These are phyloP conservation scores for Himalopsyche phryganea DNA, from an alignment of 1,140 invertebrate species.

Conservation along the genomic window DNA sequence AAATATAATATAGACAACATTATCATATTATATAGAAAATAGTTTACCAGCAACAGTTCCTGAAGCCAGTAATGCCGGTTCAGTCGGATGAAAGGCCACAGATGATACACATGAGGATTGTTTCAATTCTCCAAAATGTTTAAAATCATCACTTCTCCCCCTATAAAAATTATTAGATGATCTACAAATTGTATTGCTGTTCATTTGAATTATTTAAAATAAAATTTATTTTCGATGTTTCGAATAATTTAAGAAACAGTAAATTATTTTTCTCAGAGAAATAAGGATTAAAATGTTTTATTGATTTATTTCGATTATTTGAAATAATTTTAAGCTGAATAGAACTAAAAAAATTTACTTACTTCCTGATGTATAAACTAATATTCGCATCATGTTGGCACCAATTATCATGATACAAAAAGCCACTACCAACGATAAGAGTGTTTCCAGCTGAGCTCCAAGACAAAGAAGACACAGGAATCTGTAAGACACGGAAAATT, in stretches of 20 bases:
- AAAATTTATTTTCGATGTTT: too few species aligned
- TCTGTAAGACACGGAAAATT: slow-evolving; percentile 6
- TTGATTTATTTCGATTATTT: too few species aligned
- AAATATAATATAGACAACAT: too few species aligned
- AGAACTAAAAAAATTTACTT: too few species aligned
- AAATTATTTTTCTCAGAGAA: too few species aligned
- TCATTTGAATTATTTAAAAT: too few species aligned
- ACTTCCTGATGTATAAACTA: slow-evolving; percentile 22
- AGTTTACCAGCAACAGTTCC: slow-evolving; percentile 18
- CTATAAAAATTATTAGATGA: slow-evolving; percentile 5
- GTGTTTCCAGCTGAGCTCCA: slow-evolving; percentile 27
- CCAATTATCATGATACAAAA: slow-evolving; percentile 27
- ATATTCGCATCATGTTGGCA: slow-evolving; percentile 24
- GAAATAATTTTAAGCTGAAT: too few species aligned
- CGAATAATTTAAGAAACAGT: too few species aligned
- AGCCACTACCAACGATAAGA: slow-evolving; percentile 15
- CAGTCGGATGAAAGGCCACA: slow-evolving; percentile 24
- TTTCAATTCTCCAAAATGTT: slow-evolving; percentile 11
- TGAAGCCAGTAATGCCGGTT: slow-evolving; percentile 18
- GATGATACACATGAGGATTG: slow-evolving; percentile 13
- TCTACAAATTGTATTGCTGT: too few species aligned
- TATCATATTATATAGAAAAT: too few species aligned
- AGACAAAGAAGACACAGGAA: slow-evolving; percentile 17
- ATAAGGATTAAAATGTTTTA: too few species aligned
- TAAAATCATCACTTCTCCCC: slow-evolving; percentile 6